A percentile compares a stretch with the other conserved stretches of the same genome.
Evolutionary conservation across 2,888 invertebrate species (phyloP).

Genomic region (Seira sanloemensis): DNA sequence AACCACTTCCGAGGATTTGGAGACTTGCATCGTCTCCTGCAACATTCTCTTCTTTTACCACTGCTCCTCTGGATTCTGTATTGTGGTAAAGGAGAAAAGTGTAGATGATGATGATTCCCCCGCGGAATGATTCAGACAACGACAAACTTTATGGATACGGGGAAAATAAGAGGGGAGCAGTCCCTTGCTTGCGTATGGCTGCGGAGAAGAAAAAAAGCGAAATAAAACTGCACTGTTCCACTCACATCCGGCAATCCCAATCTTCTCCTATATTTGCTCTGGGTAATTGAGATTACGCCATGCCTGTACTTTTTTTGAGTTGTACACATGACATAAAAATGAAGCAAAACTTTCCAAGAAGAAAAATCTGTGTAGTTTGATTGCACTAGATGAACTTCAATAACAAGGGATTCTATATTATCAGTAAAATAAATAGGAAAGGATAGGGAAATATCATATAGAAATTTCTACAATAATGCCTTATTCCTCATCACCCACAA

Average conservation of each 20-base stretch:
- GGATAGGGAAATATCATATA: background rate
- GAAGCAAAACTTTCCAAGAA: background rate
- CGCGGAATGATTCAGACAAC: constrained; percentile 11
- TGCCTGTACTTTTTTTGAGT: background rate
- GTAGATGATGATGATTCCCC: constrained; percentile 24
- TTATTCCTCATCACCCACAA: background rate
- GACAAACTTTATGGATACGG: constrained; percentile 1
- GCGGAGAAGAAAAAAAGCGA: constrained; percentile 3
- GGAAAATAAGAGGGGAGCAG: constrained; percentile 4
- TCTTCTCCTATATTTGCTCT: constrained; percentile 2
- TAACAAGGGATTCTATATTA: constrained; percentile 2
- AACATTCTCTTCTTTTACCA: constrained; percentile 5
- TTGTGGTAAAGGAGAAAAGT: background rate
- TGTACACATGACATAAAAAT: background rate
- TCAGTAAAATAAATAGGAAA: background rate
- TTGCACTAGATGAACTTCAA: constrained; percentile 30
- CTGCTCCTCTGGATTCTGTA: background rate
- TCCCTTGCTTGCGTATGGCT: background rate
- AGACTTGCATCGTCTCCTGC: constrained; percentile 25
- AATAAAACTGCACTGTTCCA: constrained; percentile 26
- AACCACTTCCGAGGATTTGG: constrained; percentile 47
- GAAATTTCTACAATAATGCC: background rate
- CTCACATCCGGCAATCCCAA: constrained; percentile 29
- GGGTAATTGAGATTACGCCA: constrained; percentile 22
- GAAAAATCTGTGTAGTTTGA: constrained; percentile 12